A percentile compares a stretch with the other conserved stretches of the same genome.
These are phyloP conservation scores for Palloptera scutellata DNA, from an alignment of 2,888 invertebrate species.

Conservation along the genomic window DNA sequence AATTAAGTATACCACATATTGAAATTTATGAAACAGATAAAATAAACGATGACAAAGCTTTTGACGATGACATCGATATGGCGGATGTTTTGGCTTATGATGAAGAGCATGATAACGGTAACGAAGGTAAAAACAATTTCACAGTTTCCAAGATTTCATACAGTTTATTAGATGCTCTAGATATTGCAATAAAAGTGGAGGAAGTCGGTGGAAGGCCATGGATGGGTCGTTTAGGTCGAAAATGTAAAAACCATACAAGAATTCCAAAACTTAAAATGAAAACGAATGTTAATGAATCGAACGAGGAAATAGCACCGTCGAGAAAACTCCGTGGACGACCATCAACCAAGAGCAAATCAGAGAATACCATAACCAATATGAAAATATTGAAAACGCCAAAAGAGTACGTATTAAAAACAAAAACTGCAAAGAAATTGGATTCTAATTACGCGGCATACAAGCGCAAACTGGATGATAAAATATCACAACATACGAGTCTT, in stretches of 20 bases:
- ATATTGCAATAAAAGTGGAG: background rate
- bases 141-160: background rate
- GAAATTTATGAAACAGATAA: conserved; percentile 8
- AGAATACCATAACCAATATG: background rate
- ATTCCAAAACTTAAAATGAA: conserved; percentile 20
- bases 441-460: conserved; percentile 38
- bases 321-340: conserved; percentile 35
- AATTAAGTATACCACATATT: conserved; percentile 18
- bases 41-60: conserved; percentile 5
- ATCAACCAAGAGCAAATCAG: conserved; percentile 13
- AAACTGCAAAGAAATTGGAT: conserved; percentile 7
- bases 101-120: conserved; percentile 17
- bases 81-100: conserved; percentile 33
- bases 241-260: conserved; percentile 19
- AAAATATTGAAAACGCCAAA: conserved; percentile 13
- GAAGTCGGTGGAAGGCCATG: background rate
- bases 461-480: conserved; percentile 57
- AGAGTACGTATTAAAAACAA: background rate
- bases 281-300: background rate
- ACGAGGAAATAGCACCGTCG: background rate
- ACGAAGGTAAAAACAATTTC: background rate
- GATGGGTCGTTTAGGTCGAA: conserved; percentile 3
- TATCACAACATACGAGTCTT: conserved; percentile 57
- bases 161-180: conserved; percentile 9
- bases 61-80: conserved; percentile 36